These are phyloP conservation scores for Buathra laborator DNA, from an alignment of 2,888 invertebrate species.

Conservation along the genomic window DNA sequence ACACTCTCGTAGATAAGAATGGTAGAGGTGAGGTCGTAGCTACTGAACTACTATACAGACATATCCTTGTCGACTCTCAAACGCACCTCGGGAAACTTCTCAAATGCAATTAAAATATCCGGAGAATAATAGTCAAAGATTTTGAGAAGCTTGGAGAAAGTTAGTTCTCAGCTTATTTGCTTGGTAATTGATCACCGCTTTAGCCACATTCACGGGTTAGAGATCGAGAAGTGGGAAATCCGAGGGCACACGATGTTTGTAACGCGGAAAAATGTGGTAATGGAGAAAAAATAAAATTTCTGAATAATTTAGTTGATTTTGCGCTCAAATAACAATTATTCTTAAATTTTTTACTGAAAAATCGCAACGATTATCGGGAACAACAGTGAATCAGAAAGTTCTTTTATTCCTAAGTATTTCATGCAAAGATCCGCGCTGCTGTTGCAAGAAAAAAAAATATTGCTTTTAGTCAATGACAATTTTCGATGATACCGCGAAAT, in stretches of 20 bases:
- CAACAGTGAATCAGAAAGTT: neutral
- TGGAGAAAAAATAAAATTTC: neutral
- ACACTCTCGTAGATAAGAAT: slow-evolving; percentile 7
- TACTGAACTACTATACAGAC: neutral
- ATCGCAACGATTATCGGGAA: neutral
- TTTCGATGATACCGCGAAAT: slow-evolving; percentile 13
- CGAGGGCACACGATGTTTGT: neutral
- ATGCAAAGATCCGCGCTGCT: no score
- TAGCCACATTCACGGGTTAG: neutral
- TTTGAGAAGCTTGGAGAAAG: slow-evolving; percentile 27
- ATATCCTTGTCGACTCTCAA: neutral
- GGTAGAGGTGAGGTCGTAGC: neutral
- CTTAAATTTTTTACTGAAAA: neutral
- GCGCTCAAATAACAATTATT: neutral
- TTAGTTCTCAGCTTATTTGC: slow-evolving; percentile 13
- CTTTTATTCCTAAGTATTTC: neutral
- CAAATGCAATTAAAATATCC: slow-evolving; percentile 6
- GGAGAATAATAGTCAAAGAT: slow-evolving; percentile 9
- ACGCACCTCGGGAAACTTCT: neutral
- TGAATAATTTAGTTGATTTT: neutral
- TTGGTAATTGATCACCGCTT: slow-evolving; percentile 1
- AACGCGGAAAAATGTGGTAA: no score
- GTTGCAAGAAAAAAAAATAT: neutral
- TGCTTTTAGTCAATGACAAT: neutral
- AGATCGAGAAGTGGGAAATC: neutral